Evolutionary conservation across 2,113 vertebrate genomes (phyloP).

Genomic region (Oxyura jamaicensis): DNA sequence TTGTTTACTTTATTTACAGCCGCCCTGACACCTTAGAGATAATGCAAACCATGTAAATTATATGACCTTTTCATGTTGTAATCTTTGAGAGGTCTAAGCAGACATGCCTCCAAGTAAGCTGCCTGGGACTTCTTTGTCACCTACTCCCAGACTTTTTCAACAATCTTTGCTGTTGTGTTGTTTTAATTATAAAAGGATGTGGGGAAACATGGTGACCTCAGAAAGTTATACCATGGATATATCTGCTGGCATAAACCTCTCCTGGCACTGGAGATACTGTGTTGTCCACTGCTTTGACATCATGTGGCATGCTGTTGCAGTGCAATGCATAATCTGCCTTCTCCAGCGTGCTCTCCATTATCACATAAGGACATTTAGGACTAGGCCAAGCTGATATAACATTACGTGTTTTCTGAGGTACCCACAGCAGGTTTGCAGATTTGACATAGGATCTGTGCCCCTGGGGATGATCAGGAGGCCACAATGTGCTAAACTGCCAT

Average conservation of each 20-base stretch:
- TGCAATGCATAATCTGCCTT: neutral
- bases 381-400: neutral
- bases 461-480: neutral
- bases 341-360: neutral
- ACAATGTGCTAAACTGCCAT: neutral
- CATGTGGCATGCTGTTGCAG: neutral
- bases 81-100: neutral
- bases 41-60: constrained; percentile 21
- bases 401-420: neutral
- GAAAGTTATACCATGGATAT: neutral
- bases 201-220: neutral
- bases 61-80: neutral
- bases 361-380: neutral
- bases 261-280: neutral
- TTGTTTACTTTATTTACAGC: neutral
- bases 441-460: accelerated
- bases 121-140: neutral
- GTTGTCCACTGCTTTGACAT: neutral
- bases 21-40: neutral
- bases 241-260: neutral
- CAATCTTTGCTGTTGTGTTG: neutral
- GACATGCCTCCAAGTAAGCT: neutral
- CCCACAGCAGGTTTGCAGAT: neutral
- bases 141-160: neutral
- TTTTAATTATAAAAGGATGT: neutral